These are phyloP conservation scores for Glossophaga mutica DNA, from an alignment of 2,797 vertebrate species.

Conservation along the genomic window DNA sequence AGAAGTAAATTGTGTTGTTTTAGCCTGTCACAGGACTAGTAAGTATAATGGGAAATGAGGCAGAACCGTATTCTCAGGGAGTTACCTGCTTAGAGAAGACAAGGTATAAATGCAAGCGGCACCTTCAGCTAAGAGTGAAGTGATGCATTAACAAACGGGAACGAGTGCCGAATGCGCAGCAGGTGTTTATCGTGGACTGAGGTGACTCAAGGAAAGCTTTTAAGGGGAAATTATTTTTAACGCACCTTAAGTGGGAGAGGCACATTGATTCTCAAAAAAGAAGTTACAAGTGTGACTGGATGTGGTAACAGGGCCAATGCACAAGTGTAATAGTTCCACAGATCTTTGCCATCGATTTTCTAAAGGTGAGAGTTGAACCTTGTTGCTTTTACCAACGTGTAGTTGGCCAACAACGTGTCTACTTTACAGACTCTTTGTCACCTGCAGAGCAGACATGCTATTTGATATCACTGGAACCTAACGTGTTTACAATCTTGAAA, in stretches of 20 bases:
- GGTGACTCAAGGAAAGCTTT: not conserved
- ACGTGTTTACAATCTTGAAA: not conserved
- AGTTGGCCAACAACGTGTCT: not conserved
- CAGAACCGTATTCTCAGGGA: not conserved
- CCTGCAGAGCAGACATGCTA: not conserved
- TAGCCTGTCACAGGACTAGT: not conserved
- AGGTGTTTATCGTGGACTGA: not conserved
- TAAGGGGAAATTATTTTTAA: not conserved
- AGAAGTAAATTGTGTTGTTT: not conserved
- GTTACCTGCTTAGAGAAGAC: not conserved
- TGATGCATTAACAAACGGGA: not conserved
- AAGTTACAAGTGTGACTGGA: too few relatives aligned
- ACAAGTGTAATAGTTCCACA: not conserved
- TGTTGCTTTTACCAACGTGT: not conserved
- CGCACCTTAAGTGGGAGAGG: not conserved
- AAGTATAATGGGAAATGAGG: not conserved
- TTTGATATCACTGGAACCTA: not conserved
- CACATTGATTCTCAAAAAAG: not conserved
- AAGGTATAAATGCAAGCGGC: not conserved
- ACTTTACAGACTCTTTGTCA: not conserved
- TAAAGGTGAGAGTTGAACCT: not conserved
- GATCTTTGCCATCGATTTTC: not conserved
- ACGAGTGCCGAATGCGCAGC: not conserved
- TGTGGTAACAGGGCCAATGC: not conserved
- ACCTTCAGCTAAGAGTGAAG: not conserved